Percentiles rank a stretch among this genome's conserved stretches.
Evolutionary conservation across 2,888 invertebrate genomes (phyloP).

Genomic region (Zygogramma bicolorata): DNA sequence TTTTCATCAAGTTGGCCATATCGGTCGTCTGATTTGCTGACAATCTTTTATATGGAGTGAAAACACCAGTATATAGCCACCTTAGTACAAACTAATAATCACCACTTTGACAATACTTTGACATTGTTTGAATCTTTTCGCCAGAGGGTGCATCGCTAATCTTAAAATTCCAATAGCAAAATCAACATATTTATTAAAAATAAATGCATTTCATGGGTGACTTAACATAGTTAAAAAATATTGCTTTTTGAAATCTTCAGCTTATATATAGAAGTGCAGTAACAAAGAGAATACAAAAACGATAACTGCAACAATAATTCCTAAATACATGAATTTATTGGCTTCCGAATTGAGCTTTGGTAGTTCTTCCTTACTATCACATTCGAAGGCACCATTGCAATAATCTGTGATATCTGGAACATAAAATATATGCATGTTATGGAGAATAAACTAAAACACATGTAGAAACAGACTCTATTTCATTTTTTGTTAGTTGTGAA

Average conservation of each 20-base stretch:
- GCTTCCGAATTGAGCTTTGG: constrained; percentile 70
- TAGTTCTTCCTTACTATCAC: constrained; percentile 68
- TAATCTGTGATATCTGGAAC: constrained; percentile 51
- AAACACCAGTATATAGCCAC: too few relatives aligned
- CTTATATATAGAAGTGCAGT: constrained; percentile 67
- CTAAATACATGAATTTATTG: constrained; percentile 73
- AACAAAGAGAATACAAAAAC: constrained; percentile 75
- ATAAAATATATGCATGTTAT: neutral
- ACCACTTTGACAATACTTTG: too few relatives aligned
- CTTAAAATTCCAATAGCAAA: constrained; percentile 10
- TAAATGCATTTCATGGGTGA: constrained; percentile 29
- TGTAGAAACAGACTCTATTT: neutral
- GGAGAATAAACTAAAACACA: neutral
- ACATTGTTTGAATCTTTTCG: too few relatives aligned
- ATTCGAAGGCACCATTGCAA: constrained; percentile 61
- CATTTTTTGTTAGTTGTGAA: neutral
- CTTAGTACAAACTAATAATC: too few relatives aligned
- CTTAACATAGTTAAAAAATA: neutral
- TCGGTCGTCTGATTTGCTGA: too few relatives aligned
- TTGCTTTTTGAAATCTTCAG: neutral
- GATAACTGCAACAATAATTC: constrained; percentile 74
- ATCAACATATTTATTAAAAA: constrained; percentile 21
- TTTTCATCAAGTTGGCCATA: too few relatives aligned
- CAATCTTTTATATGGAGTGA: too few relatives aligned
- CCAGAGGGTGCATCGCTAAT: too few relatives aligned